These are phyloP conservation scores for Heptranchias perlo DNA, from an alignment of 2,113 vertebrate species.

Conservation along the genomic window DNA sequence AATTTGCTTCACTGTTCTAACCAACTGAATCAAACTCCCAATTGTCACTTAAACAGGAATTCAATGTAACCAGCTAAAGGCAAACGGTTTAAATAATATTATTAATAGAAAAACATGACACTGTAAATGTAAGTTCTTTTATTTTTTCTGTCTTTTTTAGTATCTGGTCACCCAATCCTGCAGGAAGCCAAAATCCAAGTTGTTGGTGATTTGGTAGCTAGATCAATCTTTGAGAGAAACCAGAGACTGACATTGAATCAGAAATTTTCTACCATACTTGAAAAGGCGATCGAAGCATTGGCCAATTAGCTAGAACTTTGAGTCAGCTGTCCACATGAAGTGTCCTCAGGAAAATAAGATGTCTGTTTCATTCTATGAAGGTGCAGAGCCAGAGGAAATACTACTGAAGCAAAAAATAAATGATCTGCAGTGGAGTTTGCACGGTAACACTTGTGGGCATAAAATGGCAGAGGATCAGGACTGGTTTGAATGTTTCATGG, in stretches of 20 bases:
- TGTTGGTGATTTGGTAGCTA: constrained; percentile 47
- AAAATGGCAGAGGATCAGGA: not conserved
- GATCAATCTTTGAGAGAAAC: constrained; percentile 50
- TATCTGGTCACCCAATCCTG: constrained; percentile 44
- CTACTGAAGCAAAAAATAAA: not conserved
- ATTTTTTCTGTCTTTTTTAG: constrained; percentile 41
- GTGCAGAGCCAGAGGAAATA: not conserved
- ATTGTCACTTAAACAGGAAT: not conserved
- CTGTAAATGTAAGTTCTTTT: not conserved
- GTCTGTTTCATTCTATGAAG: not conserved
- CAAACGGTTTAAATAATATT: not conserved
- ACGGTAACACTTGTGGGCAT: not conserved
- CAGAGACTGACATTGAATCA: constrained; percentile 32
- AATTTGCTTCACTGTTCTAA: not conserved
- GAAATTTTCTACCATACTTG: not conserved
- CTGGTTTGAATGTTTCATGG: not conserved
- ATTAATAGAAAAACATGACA: not conserved
- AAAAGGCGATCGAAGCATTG: not conserved
- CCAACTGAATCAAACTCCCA: not conserved
- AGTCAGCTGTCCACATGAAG: not conserved
- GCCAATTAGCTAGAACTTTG: not conserved
- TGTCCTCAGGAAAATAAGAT: not conserved
- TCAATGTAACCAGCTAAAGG: not conserved
- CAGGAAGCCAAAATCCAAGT: constrained; percentile 51
- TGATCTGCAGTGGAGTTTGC: not conserved